phyloP scores from a whole-genome alignment of 2,113 vertebrate species.

The Pteropus alecto region DNA sequence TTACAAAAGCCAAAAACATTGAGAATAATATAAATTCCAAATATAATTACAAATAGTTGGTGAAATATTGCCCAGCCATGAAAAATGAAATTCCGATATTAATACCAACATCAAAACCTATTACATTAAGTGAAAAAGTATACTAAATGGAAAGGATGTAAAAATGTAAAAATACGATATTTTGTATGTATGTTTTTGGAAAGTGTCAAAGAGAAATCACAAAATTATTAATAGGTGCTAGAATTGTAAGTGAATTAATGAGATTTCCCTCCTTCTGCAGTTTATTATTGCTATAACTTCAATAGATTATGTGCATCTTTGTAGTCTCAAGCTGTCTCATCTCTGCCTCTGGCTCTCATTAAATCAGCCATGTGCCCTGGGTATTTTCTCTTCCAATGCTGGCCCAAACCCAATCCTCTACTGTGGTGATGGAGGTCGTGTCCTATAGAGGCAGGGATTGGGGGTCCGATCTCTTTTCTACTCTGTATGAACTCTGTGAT shows the following conservation, averaged over 20 bases:
- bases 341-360: not conserved
- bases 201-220: not conserved
- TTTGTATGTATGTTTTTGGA: not conserved
- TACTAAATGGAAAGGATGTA: not conserved
- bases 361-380: accelerated
- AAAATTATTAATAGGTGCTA: not conserved
- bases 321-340: not conserved
- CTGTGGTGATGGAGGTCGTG: not conserved
- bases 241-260: not conserved
- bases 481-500: not conserved
- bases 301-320: not conserved
- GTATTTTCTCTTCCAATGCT: not conserved
- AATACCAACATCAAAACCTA: not conserved
- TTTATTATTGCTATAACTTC: not conserved
- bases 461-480: not conserved
- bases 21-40: not conserved
- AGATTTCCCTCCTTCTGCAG: not conserved
- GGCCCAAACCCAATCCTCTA: not conserved
- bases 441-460: too few species aligned
- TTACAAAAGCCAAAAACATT: not conserved
- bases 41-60: not conserved
- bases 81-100: not conserved
- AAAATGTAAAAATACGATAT: not conserved
- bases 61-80: not conserved
- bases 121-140: not conserved